These are phyloP conservation scores for Chaetorhynchus papuensis DNA, from an alignment of 2,113 vertebrate species.

Conservation along the genomic window DNA sequence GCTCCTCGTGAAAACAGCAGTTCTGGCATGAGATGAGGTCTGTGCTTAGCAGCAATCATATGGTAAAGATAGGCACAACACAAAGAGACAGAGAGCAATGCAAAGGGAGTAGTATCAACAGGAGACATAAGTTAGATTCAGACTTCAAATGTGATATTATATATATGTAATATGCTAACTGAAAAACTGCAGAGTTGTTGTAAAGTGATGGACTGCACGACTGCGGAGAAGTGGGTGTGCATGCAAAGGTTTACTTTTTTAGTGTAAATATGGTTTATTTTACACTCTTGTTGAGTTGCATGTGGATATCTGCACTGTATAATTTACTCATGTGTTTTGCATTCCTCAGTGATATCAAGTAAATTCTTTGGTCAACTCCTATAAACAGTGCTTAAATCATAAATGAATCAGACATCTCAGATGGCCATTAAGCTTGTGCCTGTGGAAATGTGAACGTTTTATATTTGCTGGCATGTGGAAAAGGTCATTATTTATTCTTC, in stretches of 20 bases:
- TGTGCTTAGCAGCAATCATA: not conserved
- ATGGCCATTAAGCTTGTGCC: conserved; percentile 18
- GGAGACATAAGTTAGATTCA: not conserved
- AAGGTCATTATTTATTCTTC: conserved; percentile 56
- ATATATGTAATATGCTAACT: not conserved
- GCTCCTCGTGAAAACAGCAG: not conserved
- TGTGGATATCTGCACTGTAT: conserved; percentile 9
- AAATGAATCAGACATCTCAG: conserved; percentile 29
- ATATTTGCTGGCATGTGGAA: conserved; percentile 47
- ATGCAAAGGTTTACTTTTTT: not conserved
- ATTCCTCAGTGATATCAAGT: conserved; percentile 47
- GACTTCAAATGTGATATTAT: not conserved
- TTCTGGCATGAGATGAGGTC: not conserved
- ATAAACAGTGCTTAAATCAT: conserved; percentile 12
- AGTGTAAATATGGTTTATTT: conserved; percentile 3
- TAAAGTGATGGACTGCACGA: not conserved
- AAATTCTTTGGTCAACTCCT: conserved; percentile 24
- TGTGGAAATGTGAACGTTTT: conserved; percentile 40
- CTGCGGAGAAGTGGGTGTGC: not conserved
- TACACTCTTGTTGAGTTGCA: not conserved
- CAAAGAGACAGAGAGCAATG: not conserved
- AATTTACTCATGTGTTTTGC: conserved; percentile 49
- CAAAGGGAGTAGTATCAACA: not conserved
- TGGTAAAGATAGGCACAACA: not conserved
- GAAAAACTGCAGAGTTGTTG: not conserved